Percentiles rank a stretch among this genome's conserved stretches.
These are phyloP conservation scores for Pachliopta kotzebuea DNA, from an alignment of 2,888 invertebrate species.

Conservation along the genomic window DNA sequence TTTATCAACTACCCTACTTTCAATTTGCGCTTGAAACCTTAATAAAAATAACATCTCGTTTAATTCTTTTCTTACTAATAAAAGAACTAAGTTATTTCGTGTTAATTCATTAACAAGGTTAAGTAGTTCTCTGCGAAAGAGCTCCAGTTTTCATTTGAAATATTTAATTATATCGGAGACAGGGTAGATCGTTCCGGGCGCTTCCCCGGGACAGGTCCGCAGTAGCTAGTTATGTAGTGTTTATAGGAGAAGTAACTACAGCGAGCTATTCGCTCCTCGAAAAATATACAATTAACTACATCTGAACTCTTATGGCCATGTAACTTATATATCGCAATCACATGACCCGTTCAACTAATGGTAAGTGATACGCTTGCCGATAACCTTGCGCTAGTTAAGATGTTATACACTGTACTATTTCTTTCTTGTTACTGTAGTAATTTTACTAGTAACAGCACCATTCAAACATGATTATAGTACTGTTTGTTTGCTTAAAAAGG, in stretches of 20 bases:
- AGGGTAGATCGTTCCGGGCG: conserved; percentile 9
- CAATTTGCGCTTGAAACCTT: neutral
- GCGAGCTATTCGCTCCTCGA: conserved; percentile 2
- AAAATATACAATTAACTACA: neutral
- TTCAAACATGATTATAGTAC: too few relatives aligned
- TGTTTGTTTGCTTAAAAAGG: too few relatives aligned
- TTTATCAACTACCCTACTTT: too few relatives aligned
- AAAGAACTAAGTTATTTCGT: neutral
- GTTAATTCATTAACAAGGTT: conserved; percentile 17
- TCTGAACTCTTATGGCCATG: neutral
- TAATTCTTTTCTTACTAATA: neutral
- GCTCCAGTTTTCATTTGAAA: conserved; percentile 20
- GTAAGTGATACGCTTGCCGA: too few relatives aligned
- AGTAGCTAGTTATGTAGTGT: conserved; percentile 16
- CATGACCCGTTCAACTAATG: too few relatives aligned
- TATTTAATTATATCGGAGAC: conserved; percentile 23
- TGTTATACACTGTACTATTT: too few relatives aligned
- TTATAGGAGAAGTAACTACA: conserved; percentile 7
- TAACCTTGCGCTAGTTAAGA: too few relatives aligned
- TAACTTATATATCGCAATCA: too few relatives aligned
- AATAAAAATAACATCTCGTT: neutral
- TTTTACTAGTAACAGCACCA: too few relatives aligned
- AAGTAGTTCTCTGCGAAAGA: conserved; percentile 4
- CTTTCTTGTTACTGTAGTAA: too few relatives aligned
- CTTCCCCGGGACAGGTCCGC: conserved; percentile 2